These are phyloP conservation scores for Leptobrachium ailaonicum DNA, from an alignment of 2,113 vertebrate species.

Conservation along the genomic window DNA sequence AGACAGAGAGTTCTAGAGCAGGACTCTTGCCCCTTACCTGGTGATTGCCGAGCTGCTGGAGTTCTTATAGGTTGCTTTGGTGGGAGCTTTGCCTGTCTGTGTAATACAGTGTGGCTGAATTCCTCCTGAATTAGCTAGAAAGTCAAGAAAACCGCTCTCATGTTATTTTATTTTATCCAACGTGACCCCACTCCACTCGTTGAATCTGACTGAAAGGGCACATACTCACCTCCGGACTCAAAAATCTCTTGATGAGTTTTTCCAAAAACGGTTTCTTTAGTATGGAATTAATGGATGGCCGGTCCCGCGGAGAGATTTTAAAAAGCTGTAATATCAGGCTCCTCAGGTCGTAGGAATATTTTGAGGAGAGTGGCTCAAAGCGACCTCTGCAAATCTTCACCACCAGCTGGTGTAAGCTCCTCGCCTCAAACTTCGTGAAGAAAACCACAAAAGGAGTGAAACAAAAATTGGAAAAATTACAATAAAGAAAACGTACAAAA, in stretches of 20 bases:
- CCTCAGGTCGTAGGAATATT: conserved; percentile 76
- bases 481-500: too few species aligned
- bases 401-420: conserved; percentile 78
- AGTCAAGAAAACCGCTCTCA: not conserved
- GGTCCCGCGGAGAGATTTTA: conserved; percentile 78
- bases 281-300: conserved; percentile 82
- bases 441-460: too few species aligned
- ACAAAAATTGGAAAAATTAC: too few species aligned
- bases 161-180: not conserved
- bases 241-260: conserved; percentile 67
- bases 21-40: conserved; percentile 56
- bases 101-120: conserved; percentile 58
- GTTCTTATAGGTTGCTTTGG: conserved; percentile 20
- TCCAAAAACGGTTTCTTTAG: conserved; percentile 77
- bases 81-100: conserved; percentile 49
- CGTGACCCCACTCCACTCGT: not conserved
- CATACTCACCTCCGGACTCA: conserved; percentile 72
- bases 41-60: conserved; percentile 35
- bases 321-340: conserved; percentile 80
- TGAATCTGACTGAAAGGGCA: not conserved
- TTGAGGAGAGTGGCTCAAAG: conserved; percentile 71
- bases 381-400: conserved; percentile 83
- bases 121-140: conserved; percentile 69
- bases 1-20: not conserved
- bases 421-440: conserved; percentile 76